Conservation (phyloP, 2,113 vertebrate species). For the Microcebus tavaratra region DNA sequence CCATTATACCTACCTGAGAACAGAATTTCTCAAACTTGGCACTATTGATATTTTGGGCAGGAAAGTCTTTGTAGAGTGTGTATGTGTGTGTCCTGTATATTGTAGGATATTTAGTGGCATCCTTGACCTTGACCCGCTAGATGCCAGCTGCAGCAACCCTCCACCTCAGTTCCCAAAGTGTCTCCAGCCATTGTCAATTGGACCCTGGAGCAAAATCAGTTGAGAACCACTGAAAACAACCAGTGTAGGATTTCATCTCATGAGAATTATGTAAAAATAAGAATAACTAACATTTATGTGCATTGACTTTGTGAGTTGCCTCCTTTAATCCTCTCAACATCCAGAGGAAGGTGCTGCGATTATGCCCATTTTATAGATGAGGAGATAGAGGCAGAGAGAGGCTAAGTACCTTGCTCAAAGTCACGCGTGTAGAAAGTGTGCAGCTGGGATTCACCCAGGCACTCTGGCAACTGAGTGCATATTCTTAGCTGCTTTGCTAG, state of each 20-base stretch:
- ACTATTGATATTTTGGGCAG: background rate
- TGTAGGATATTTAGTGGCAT: background rate
- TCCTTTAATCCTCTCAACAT: background rate
- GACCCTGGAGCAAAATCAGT: background rate
- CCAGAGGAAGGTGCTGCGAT: background rate
- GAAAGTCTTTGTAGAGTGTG: background rate
- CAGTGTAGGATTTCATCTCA: background rate
- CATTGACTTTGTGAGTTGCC: background rate
- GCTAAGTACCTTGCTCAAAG: background rate
- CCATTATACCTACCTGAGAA: background rate
- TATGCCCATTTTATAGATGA: background rate
- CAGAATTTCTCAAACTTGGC: too few species aligned
- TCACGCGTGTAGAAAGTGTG: background rate
- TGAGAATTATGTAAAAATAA: background rate
- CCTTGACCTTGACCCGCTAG: background rate
- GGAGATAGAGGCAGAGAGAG: background rate
- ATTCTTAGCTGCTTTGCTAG: background rate
- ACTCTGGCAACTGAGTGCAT: background rate
- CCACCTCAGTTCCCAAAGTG: background rate
- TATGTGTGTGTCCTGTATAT: background rate
- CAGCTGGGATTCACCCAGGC: background rate
- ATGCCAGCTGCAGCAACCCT: background rate
- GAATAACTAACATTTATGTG: background rate
- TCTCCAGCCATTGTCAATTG: background rate
- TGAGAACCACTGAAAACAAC: background rate